These are phyloP conservation scores for Amorpha juglandis DNA, from an alignment of 2,888 invertebrate genomes.

Conservation along the genomic window DNA sequence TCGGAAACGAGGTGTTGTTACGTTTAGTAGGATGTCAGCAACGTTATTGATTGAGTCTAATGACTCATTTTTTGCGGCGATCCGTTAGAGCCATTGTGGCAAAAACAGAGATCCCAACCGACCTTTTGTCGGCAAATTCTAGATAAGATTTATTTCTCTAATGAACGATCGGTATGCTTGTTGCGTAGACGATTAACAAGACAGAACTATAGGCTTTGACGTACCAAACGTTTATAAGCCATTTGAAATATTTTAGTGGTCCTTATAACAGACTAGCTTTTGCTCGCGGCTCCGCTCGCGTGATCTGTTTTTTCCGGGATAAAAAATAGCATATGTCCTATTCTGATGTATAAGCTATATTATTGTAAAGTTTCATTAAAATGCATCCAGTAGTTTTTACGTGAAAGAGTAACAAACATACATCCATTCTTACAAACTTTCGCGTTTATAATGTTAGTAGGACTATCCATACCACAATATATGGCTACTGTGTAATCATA, in stretches of 20 bases:
- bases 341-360: too few relatives aligned
- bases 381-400: too few relatives aligned
- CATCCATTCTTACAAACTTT: too few relatives aligned
- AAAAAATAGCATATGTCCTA: too few relatives aligned
- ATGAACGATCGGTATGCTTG: conserved; percentile 52
- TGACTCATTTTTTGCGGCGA: conserved; percentile 53
- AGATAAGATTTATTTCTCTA: conserved; percentile 73
- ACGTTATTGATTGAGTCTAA: conserved; percentile 56
- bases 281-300: too few relatives aligned
- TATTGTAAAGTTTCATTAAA: too few relatives aligned
- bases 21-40: conserved; percentile 37
- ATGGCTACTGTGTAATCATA: too few relatives aligned
- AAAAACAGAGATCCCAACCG: conserved; percentile 64
- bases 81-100: conserved; percentile 60
- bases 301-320: too few relatives aligned
- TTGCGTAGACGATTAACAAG: conserved; percentile 41
- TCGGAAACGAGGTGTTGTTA: neutral
- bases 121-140: conserved; percentile 61
- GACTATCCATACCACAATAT: too few relatives aligned
- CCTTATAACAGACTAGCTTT: neutral
- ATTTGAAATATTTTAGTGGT: neutral
- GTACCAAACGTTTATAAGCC: neutral
- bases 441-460: too few relatives aligned
- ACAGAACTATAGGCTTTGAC: neutral
- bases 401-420: too few relatives aligned